These are phyloP conservation scores for Eristalis intricaria DNA, from an alignment of 2,888 invertebrate genomes.

Conservation along the genomic window DNA sequence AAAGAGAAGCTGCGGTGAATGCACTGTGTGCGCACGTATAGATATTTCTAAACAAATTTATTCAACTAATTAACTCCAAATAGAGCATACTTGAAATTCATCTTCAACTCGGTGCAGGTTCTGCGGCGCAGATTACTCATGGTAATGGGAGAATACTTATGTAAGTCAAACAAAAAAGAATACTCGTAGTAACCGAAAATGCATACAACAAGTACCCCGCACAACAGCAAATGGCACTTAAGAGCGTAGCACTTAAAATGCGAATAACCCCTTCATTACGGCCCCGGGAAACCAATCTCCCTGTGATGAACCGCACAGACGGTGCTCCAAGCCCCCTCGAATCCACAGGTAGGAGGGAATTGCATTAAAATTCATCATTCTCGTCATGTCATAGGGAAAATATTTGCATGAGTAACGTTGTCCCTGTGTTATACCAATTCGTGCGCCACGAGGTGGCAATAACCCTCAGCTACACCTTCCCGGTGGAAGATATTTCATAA, in stretches of 20 bases:
- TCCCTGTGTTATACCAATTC: constrained; percentile 13
- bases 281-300: not conserved
- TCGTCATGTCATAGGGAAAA: constrained; percentile 43
- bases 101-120: not conserved
- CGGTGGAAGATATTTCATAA: constrained; percentile 39
- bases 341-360: constrained; percentile 54
- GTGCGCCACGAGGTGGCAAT: not conserved
- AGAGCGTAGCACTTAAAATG: constrained; percentile 49
- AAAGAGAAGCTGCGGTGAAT: no score
- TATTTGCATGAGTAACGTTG: constrained; percentile 51
- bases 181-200: not conserved
- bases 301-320: not conserved
- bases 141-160: constrained; percentile 2
- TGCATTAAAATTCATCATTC: constrained; percentile 62
- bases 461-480: not conserved
- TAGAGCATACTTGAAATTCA: not conserved
- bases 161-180: not conserved
- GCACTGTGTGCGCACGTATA: no score
- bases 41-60: not conserved
- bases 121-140: not conserved
- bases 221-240: constrained; percentile 66
- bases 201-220: constrained; percentile 10
- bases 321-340: not conserved
- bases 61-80: constrained; percentile 15
- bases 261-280: constrained; percentile 40